Evolutionary conservation across 2,113 vertebrate genomes (phyloP).

Genomic region (Xenopus tropicalis): UCB_Xtro_10.0 CM004443.2:187981501-187982000

Average conservation of each 20-base stretch:
- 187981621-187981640: not conserved
- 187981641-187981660: constrained; percentile 25
- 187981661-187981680: constrained; percentile 2
- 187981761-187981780: constrained; percentile 13
- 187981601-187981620: constrained; percentile 36
- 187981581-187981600: constrained; percentile 52
- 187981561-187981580: constrained; percentile 59
- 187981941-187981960: constrained; percentile 19
- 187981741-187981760: constrained; percentile 3
- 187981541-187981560: constrained; percentile 47
- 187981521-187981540: constrained; percentile 55
- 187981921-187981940: constrained; percentile 29
- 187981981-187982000: too few relatives aligned
- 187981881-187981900: constrained; percentile 38
- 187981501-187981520: constrained; percentile 44
- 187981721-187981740: not conserved
- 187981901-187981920: constrained; percentile 36
- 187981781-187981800: constrained; percentile 30
- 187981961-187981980: not conserved
- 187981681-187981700: not conserved
- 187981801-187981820: constrained; percentile 37
- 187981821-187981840: constrained; percentile 40
- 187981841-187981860: constrained; percentile 32
- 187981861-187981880: constrained; percentile 37
- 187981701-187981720: not conserved